A percentile compares a stretch with the other conserved stretches of the same genome.
These are phyloP conservation scores for Podocnemis expansa DNA, from an alignment of 2,113 vertebrate genomes.

Conservation along the genomic window DNA sequence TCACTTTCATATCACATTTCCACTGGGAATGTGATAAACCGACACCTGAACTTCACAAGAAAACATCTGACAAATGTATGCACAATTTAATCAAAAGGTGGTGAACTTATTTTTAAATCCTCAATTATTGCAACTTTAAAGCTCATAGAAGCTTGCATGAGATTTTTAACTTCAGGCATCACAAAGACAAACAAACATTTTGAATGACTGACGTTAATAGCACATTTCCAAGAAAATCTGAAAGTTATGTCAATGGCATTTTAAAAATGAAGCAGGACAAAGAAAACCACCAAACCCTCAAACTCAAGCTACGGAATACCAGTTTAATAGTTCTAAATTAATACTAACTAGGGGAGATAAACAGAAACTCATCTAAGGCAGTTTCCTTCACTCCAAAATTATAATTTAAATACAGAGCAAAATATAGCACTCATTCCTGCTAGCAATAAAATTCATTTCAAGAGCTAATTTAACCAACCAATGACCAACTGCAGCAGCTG, in stretches of 20 bases:
- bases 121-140: neutral
- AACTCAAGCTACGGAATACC: neutral
- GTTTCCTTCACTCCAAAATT: neutral
- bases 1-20: neutral
- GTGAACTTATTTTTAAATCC: conserved; percentile 10
- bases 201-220: neutral
- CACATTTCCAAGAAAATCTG: neutral
- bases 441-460: neutral
- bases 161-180: neutral
- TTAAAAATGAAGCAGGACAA: neutral
- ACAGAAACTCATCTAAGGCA: neutral
- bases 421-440: neutral
- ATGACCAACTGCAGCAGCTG: neutral
- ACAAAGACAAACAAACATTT: rapidly evolving
- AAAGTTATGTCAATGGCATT: neutral
- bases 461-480: neutral
- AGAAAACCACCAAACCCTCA: neutral
- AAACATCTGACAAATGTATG: neutral
- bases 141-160: neutral
- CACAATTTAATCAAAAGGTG: neutral
- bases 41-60: neutral
- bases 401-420: neutral
- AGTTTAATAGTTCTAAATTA: neutral
- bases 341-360: neutral
- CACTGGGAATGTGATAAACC: neutral